These are phyloP conservation scores for Lepilemur ruficaudatus DNA, from an alignment of 2,797 vertebrate genomes.

Conservation along the genomic window DNA sequence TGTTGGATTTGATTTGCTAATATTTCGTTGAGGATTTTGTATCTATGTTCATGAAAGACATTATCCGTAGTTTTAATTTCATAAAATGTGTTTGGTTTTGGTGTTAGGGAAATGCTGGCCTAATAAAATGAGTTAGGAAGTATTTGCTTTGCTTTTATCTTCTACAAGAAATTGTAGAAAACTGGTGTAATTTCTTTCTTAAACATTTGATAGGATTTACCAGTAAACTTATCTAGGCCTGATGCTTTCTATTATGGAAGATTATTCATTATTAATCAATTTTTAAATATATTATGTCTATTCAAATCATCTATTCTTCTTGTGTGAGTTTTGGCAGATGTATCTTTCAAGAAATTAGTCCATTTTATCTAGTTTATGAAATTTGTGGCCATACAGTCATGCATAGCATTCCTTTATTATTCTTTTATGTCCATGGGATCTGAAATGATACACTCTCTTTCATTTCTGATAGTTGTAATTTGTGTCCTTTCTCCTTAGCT, in stretches of 20 bases:
- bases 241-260: background rate
- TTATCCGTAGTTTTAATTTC: background rate
- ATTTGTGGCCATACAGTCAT: background rate
- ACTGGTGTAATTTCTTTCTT: background rate
- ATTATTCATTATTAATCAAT: background rate
- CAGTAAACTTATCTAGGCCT: background rate
- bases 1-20: background rate
- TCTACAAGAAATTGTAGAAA: background rate
- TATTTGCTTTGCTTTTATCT: background rate
- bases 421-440: background rate
- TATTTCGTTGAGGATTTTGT: background rate
- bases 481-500: background rate
- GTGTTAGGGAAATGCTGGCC: background rate
- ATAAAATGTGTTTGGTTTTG: background rate
- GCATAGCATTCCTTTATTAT: background rate
- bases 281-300: background rate
- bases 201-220: background rate
- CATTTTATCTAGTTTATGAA: background rate
- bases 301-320: background rate
- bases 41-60: background rate
- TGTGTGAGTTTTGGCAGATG: background rate
- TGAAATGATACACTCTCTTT: background rate
- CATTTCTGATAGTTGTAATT: background rate
- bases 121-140: background rate
- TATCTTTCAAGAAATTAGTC: background rate